phyloP scores from a whole-genome alignment of 2,113 vertebrate genomes.

The Paramormyrops kingsleyae region DNA sequence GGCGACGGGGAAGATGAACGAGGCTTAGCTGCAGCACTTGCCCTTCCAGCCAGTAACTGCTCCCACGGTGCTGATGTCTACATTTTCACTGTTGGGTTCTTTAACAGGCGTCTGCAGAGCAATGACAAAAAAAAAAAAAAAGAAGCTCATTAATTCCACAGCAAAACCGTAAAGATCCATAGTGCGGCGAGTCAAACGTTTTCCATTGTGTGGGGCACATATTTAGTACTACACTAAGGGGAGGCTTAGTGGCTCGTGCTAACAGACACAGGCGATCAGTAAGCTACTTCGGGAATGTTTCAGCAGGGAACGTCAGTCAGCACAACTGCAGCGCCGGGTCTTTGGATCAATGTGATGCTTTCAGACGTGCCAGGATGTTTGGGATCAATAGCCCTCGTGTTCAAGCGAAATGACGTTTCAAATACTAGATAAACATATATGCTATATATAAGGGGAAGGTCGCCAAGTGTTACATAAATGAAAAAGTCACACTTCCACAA shows the following conservation, averaged over 20 bases:
- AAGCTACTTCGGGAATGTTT: background rate
- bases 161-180: background rate
- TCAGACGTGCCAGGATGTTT: background rate
- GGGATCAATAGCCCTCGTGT: background rate
- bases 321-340: background rate
- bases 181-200: background rate
- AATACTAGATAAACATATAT: background rate
- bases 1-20: constrained; percentile 45
- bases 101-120: constrained; percentile 85
- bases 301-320: background rate
- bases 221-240: background rate
- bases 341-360: background rate
- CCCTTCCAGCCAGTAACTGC: constrained; percentile 97
- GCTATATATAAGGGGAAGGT: background rate
- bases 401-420: background rate
- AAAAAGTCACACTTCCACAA: background rate
- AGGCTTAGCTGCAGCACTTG: constrained; percentile 89
- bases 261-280: background rate
- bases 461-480: background rate
- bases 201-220: background rate
- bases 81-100: constrained; percentile 99
- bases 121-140: constrained; percentile 21
- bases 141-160: background rate
- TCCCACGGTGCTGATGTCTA: constrained; percentile 91
- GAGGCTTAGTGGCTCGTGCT: background rate